A percentile compares a stretch with the other conserved stretches of the same genome.
phyloP scores from a whole-genome alignment of 2,888 invertebrate genomes.

The Gastracanthus pulcherrimus region DNA sequence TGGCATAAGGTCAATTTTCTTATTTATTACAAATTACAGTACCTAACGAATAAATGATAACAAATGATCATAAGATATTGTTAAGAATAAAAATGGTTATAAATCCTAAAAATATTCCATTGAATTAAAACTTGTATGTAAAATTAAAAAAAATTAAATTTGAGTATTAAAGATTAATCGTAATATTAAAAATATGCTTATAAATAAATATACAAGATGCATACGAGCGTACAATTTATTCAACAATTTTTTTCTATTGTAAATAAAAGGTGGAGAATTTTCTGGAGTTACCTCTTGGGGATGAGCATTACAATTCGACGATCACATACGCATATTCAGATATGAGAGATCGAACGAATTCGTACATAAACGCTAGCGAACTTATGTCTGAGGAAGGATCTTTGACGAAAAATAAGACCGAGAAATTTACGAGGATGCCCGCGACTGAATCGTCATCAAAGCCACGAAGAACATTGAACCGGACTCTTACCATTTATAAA shows the following conservation, averaged over 20 bases:
- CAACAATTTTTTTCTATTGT: slow-evolving; percentile 6
- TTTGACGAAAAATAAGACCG: slow-evolving; percentile 18
- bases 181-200: no score
- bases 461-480: slow-evolving; percentile 55
- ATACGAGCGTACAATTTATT: no score
- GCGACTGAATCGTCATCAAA: slow-evolving; percentile 52
- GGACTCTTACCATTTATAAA: slow-evolving; percentile 61
- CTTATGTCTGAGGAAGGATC: slow-evolving; percentile 60
- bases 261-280: slow-evolving; percentile 63
- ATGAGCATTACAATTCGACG: slow-evolving; percentile 61
- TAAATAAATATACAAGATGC: no score
- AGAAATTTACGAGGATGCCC: slow-evolving; percentile 6
- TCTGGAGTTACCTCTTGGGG: slow-evolving; percentile 64
- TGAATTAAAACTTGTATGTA: no score
- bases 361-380: slow-evolving; percentile 59
- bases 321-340: slow-evolving; percentile 18
- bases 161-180: no score
- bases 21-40: no score
- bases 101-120: no score
- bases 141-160: no score
- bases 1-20: no score
- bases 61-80: no score
- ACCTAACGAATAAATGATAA: no score
- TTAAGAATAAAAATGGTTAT: no score
- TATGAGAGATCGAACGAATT: slow-evolving; percentile 50